Percentiles rank a stretch among this genome's conserved stretches.
phyloP scores from a whole-genome alignment of 2,888 invertebrate genomes.

The Volucella zonaria region DNA sequence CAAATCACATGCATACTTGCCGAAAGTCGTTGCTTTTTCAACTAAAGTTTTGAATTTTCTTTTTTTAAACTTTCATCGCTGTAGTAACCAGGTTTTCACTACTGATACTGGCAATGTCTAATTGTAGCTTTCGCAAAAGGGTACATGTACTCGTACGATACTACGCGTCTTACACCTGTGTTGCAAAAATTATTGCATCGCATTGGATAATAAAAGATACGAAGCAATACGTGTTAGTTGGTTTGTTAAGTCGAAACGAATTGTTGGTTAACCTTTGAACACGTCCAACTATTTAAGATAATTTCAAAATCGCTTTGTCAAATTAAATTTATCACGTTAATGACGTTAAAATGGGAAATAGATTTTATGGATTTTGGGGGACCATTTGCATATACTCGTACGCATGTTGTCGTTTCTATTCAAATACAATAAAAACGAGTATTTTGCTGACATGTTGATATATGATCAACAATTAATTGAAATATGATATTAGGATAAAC shows the following conservation, averaged over 20 bases:
- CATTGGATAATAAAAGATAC: slow-evolving; percentile 15
- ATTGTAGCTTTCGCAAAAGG: slow-evolving; percentile 36
- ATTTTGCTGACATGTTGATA: not conserved
- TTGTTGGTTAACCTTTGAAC: slow-evolving; percentile 31
- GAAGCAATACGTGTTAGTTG: slow-evolving; percentile 10
- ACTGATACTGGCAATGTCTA: slow-evolving; percentile 3
- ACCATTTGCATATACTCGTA: too few species aligned
- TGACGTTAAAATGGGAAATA: too few species aligned
- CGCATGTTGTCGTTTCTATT: too few species aligned
- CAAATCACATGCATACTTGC: slow-evolving; percentile 12
- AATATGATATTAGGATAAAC: too few species aligned
- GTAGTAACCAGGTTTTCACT: slow-evolving; percentile 34
- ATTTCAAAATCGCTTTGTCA: not conserved
- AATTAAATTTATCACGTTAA: not conserved
- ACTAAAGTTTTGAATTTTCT: slow-evolving; percentile 1
- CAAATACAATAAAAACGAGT: not conserved
- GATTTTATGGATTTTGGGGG: too few species aligned
- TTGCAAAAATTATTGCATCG: slow-evolving; percentile 28
- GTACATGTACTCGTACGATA: slow-evolving; percentile 9
- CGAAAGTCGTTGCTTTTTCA: slow-evolving; percentile 4
- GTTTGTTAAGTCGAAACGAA: slow-evolving; percentile 38
- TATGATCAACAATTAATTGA: too few species aligned
- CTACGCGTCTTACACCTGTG: not conserved
- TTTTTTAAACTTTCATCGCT: slow-evolving; percentile 13
- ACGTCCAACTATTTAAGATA: slow-evolving; percentile 21